phyloP scores from a whole-genome alignment of 37 sponge, comb jelly and placozoan genomes.

The Geodia barretti region DNA sequence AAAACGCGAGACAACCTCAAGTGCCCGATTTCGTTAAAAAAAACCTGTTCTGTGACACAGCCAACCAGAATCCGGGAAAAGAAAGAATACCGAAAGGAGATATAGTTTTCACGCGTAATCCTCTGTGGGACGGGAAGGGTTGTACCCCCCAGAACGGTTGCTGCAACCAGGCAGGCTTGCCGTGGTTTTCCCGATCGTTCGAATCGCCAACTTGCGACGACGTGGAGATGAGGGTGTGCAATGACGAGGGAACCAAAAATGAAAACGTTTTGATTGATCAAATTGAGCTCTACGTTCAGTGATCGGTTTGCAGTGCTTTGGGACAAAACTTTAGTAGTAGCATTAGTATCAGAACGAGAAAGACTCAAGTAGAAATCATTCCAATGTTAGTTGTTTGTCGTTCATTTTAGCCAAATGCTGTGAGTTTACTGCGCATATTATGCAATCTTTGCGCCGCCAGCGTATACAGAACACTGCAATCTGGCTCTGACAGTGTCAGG shows the following conservation, averaged over 20 bases:
- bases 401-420: too few species aligned
- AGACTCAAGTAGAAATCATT: too few species aligned
- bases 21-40: constrained; percentile 29
- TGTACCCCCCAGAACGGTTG: not conserved
- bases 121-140: constrained; percentile 5
- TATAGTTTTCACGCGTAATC: not conserved
- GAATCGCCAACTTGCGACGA: not conserved
- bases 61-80: not conserved
- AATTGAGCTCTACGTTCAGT: constrained; percentile 1
- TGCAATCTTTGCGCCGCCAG: too few species aligned
- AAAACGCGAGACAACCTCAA: too few species aligned
- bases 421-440: too few species aligned
- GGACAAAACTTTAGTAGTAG: too few species aligned
- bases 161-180: not conserved
- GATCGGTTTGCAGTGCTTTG: too few species aligned
- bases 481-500: too few species aligned
- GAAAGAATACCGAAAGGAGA: too few species aligned
- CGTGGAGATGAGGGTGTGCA: constrained; percentile 24
- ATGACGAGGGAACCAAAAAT: constrained; percentile 4
- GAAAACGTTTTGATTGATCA: not conserved
- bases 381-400: too few species aligned
- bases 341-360: too few species aligned
- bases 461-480: too few species aligned
- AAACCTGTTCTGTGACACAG: constrained; percentile 40
- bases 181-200: constrained; percentile 2